phyloP scores from a whole-genome alignment of 92 coral and sea anemone genomes.

The Phenganax marumi region DNA sequence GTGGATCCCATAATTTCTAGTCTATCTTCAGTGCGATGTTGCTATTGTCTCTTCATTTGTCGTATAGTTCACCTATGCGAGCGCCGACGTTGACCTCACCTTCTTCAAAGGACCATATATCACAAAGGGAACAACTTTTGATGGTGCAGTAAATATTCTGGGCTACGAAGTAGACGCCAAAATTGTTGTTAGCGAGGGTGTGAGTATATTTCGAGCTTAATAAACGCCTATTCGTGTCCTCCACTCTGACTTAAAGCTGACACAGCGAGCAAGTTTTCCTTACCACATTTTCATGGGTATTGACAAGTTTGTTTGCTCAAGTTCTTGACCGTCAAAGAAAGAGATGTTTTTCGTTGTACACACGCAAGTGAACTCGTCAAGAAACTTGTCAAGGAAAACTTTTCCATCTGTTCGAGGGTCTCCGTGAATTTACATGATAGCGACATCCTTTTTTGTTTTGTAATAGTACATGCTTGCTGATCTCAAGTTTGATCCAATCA shows the following conservation, averaged over 20 bases:
- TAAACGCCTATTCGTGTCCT: not conserved
- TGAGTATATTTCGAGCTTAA: slow-evolving; percentile 28
- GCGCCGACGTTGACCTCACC: slow-evolving; percentile 70
- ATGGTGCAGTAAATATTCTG: slow-evolving; percentile 82
- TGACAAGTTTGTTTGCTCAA: no score
- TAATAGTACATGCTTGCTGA: slow-evolving; percentile 68
- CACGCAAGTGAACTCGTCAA: no score
- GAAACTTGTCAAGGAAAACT: no score
- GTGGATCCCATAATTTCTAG: not conserved
- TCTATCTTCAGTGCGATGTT: not conserved
- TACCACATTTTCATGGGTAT: no score
- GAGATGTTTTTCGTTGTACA: no score
- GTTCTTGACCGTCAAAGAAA: no score
- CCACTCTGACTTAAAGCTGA: not conserved
- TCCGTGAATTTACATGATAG: not conserved
- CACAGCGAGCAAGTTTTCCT: no score
- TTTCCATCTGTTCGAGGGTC: not conserved
- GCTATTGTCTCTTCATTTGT: slow-evolving; percentile 1
- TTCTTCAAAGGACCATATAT: slow-evolving; percentile 78
- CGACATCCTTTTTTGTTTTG: not conserved
- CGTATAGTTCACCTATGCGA: slow-evolving; percentile 69
- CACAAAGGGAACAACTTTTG: slow-evolving; percentile 68
- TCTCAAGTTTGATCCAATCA: slow-evolving; percentile 78
- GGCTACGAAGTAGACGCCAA: slow-evolving; percentile 82
- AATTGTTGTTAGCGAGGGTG: slow-evolving; percentile 63